Evolutionary conservation across 2,888 invertebrate species (phyloP).

Genomic region (Napeogenes inachia): DNA sequence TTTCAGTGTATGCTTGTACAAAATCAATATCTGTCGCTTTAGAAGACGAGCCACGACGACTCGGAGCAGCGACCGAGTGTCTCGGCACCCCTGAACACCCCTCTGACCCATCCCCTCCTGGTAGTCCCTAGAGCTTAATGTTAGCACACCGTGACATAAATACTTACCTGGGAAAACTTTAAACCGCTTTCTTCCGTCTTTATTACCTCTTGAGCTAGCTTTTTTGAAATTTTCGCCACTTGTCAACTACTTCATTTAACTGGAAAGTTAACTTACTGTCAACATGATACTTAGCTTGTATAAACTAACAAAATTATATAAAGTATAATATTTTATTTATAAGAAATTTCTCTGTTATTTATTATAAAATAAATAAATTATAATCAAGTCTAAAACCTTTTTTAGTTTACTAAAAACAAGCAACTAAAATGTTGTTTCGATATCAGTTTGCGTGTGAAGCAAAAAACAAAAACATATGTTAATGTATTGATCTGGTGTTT

Average conservation of each 20-base stretch:
- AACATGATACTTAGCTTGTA: neutral
- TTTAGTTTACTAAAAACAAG: too few species aligned
- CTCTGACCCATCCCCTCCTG: slow-evolving; percentile 52
- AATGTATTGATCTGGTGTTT: too few species aligned
- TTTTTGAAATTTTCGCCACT: slow-evolving; percentile 31
- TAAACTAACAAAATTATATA: neutral
- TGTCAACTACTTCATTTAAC: slow-evolving; percentile 29
- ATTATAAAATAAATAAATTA: too few species aligned
- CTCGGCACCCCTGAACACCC: slow-evolving; percentile 51
- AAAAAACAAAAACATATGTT: too few species aligned
- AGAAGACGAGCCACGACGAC: slow-evolving; percentile 48
- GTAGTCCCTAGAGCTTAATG: slow-evolving; percentile 54
- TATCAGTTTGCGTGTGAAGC: too few species aligned
- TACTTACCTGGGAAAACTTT: slow-evolving; percentile 64
- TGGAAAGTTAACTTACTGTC: neutral
- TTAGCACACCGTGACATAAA: slow-evolving; percentile 66
- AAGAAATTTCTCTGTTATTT: too few species aligned
- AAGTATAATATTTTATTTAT: too few species aligned
- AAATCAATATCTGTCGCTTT: slow-evolving; percentile 56
- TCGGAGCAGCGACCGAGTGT: slow-evolving; percentile 48
- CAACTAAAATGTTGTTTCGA: too few species aligned
- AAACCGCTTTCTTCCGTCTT: slow-evolving; percentile 57
- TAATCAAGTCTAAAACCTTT: too few species aligned
- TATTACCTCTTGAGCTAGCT: slow-evolving; percentile 47
- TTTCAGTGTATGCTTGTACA: slow-evolving; percentile 40